A percentile compares a stretch with the other conserved stretches of the same genome.
These are phyloP conservation scores for Campoplex capitator DNA, from an alignment of 2,888 invertebrate species.

Conservation along the genomic window DNA sequence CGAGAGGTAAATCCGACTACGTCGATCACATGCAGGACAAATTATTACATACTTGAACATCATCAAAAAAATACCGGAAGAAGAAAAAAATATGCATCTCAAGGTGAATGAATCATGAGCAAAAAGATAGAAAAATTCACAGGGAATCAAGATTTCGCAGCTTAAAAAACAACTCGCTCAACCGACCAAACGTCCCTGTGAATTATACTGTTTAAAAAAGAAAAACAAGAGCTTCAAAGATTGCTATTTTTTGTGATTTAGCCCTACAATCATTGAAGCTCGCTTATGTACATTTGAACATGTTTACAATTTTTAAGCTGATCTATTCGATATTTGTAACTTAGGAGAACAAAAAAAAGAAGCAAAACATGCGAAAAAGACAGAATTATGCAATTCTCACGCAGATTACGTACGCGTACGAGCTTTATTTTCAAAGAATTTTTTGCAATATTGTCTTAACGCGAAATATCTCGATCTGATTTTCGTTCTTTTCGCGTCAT, in stretches of 20 bases:
- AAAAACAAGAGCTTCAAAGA: conserved; percentile 61
- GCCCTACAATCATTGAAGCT: conserved; percentile 64
- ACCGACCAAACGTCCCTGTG: neutral
- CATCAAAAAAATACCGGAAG: conserved; percentile 1
- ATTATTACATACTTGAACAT: conserved; percentile 49
- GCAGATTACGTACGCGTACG: neutral
- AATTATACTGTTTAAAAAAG: conserved; percentile 23
- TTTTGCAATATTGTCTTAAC: conserved; percentile 10
- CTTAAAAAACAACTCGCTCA: conserved; percentile 3
- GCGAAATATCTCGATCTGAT: conserved; percentile 33
- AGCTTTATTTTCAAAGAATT: neutral
- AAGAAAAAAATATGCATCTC: conserved; percentile 58
- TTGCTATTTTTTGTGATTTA: conserved; percentile 60
- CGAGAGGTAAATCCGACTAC: no score
- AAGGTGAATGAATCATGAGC: conserved; percentile 19
- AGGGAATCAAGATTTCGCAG: conserved; percentile 8
- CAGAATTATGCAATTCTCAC: neutral
- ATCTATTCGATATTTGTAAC: conserved; percentile 30
- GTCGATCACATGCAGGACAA: conserved; percentile 33
- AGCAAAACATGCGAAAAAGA: neutral
- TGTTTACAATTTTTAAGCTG: conserved; percentile 49
- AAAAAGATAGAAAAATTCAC: conserved; percentile 32
- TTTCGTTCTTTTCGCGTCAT: conserved; percentile 30
- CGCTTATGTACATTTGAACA: conserved; percentile 78
- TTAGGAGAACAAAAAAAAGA: conserved; percentile 23